These are phyloP conservation scores for Furnarius figulus DNA, from an alignment of 2,113 vertebrate species.

Conservation along the genomic window DNA sequence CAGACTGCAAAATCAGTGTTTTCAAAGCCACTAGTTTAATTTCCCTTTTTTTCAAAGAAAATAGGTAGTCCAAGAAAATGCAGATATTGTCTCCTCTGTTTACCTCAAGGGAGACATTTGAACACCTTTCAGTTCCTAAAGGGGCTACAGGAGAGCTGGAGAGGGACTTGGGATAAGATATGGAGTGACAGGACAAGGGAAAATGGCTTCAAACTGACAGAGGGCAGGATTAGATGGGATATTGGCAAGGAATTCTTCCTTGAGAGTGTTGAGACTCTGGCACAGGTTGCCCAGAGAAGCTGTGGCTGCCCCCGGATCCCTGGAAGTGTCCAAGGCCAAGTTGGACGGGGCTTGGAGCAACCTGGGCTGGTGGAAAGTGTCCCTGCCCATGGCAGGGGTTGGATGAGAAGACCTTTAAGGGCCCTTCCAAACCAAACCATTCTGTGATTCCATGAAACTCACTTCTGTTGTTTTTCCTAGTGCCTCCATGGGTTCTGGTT, in stretches of 20 bases:
- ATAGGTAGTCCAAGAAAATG: background rate
- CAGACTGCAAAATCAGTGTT: background rate
- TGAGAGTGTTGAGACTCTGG: background rate
- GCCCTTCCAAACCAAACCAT: background rate
- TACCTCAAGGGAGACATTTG: background rate
- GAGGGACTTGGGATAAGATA: background rate
- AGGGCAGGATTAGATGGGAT: rapidly evolving
- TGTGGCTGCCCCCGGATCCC: background rate
- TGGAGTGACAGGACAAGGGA: background rate
- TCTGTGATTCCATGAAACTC: background rate
- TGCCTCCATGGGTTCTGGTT: background rate
- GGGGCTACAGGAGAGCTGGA: background rate
- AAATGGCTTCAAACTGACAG: background rate
- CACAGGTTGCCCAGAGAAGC: background rate
- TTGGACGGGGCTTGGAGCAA: rapidly evolving
- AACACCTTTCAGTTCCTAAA: background rate
- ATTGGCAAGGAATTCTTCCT: rapidly evolving
- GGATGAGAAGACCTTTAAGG: background rate
- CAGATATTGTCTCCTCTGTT: background rate
- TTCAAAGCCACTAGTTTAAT: background rate
- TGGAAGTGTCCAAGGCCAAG: background rate
- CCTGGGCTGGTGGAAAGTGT: rapidly evolving
- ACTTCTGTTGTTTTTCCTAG: background rate
- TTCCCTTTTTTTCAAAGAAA: background rate
- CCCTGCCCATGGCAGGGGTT: background rate